Evolutionary conservation across 2,888 invertebrate species (phyloP), one percentile per base, ranked within the genome.

Genomic region (Pogonocherus hispidulus): DNA sequence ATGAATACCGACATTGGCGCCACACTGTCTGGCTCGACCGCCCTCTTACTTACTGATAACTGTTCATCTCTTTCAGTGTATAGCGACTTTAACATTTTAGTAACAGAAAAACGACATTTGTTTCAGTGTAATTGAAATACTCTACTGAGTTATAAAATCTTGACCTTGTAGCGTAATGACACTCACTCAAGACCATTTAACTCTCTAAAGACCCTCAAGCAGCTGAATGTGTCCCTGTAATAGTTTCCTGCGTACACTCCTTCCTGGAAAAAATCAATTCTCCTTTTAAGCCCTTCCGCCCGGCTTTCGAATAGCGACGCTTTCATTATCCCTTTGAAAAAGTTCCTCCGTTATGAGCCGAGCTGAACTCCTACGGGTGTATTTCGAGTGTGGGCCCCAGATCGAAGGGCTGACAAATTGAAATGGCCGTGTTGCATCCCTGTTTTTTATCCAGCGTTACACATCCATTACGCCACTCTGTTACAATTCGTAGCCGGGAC

Each of bases 321-420:
- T 69, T 72, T 69, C 65, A 69, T 72, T 69, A 69, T 72, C 69
- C 69, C 67, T 63, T 56, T 65, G 59, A 63, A 67, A 70, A 78
- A 80, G 80, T 80, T 82, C 80, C 78, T 78, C 79, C 80, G 81
- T 81, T 82, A 80, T 77, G 80, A 80, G 80, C 79, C 80, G 79
- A 74, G 76, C 77, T 80, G 78, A 79, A 81, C 78, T 82, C 82
- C 81, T 81, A 76, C 70, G 81, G 82, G 83, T 82, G 79, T 83
- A 82, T 83, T 83, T 82, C 80, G 79, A 66, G 79, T 70, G 73
- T 79, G 77, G 72, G 79, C 78, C 80, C 80, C 79, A 81, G 82
- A 82, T 82, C 78, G 80, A 79, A 79, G 76, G 77, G 75, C 77
- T 83, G 82, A 83, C 83, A 82, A 83, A 84, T 84, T 83, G 83